Evolutionary conservation across 23 tunicate species (phyloP).

Genomic region (Styela clava): DNA sequence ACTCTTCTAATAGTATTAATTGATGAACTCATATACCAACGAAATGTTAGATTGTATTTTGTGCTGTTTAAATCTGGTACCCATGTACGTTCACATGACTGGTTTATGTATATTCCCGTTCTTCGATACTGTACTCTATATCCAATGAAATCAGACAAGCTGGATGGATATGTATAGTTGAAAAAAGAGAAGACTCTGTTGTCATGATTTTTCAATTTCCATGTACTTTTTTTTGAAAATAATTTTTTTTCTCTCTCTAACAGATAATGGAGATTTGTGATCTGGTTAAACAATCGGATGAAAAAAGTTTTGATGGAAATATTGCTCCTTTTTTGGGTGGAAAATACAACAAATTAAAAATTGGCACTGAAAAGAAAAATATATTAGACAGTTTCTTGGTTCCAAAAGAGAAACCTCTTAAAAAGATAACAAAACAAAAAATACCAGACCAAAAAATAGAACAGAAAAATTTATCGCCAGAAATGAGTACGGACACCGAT

Average conservation of each 20-base stretch:
- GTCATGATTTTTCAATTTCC: neutral
- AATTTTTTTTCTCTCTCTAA: neutral
- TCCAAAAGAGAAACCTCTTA: neutral
- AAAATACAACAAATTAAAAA: neutral
- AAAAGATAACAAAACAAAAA: neutral
- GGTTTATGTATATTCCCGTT: too few species aligned
- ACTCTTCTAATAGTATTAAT: too few species aligned
- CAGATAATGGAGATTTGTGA: slow-evolving; percentile 45
- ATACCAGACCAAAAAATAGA: neutral
- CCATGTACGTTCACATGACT: too few species aligned
- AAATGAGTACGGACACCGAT: neutral
- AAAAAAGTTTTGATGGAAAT: neutral
- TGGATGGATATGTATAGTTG: too few species aligned
- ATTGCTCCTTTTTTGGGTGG: slow-evolving; percentile 3
- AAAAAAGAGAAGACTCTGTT: neutral
- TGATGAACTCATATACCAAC: too few species aligned
- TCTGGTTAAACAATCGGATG: slow-evolving; percentile 14
- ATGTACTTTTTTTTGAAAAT: neutral
- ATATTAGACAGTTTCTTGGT: neutral
- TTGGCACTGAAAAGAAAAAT: neutral
- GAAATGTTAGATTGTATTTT: too few species aligned
- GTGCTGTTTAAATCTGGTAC: too few species aligned
- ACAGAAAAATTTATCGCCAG: neutral
- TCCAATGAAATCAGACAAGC: too few species aligned
- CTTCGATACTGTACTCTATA: too few species aligned